Percentiles rank a stretch among this genome's conserved stretches.
Conservation (phyloP, 2,888 invertebrate genomes). For the Phortica okadai region DNA sequence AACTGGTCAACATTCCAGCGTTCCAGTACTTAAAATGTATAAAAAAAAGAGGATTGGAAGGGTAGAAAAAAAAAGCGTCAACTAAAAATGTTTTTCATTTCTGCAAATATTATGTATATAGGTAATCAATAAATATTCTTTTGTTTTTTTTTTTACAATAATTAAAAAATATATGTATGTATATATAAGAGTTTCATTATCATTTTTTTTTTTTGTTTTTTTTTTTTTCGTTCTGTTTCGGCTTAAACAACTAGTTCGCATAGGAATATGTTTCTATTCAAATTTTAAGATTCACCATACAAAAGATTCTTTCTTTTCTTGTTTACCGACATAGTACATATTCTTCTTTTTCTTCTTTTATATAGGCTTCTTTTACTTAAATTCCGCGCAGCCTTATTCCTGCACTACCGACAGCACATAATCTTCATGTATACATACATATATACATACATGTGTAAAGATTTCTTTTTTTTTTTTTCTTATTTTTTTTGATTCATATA, state of each 20-base stretch:
- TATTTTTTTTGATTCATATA: conserved; percentile 45
- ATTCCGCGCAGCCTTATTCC: background rate
- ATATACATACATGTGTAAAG: conserved; percentile 65
- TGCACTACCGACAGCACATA: background rate
- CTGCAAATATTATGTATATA: background rate
- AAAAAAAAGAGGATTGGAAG: background rate
- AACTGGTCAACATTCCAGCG: background rate
- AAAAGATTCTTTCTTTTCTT: background rate
- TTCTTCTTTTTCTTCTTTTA: background rate
- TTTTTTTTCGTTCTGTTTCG: background rate
- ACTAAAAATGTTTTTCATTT: too few species aligned
- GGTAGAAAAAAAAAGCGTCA: background rate
- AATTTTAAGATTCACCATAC: conserved; percentile 3
- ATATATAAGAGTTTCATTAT: conserved; percentile 6
- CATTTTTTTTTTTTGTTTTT: background rate
- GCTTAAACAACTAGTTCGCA: background rate
- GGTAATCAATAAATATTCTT: conserved; percentile 22
- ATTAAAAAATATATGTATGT: conserved; percentile 7
- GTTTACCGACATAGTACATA: background rate
- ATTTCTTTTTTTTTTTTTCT: conserved; percentile 47
- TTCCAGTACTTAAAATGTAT: background rate
- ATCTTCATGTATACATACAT: conserved; percentile 39
- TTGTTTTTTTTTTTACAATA: conserved; percentile 23
- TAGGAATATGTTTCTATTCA: conserved; percentile 31
- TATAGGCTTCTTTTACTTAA: background rate